Percentiles rank a stretch among this genome's conserved stretches.
Conservation (phyloP, 2,888 invertebrate species). For the Sicus ferrugineus region DNA sequence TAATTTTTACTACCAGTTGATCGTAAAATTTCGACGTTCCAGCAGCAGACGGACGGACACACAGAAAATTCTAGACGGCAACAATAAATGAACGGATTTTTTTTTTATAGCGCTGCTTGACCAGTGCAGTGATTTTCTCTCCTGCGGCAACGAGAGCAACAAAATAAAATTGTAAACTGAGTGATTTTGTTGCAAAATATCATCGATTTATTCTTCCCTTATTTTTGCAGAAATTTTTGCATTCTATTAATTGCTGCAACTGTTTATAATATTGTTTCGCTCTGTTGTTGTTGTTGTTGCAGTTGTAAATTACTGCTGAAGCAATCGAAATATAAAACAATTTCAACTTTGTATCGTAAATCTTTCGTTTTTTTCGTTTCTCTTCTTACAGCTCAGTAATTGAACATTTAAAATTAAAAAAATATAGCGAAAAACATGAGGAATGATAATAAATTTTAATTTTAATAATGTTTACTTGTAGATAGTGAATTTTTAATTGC, state of each 20-base stretch:
- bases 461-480: slow-evolving; percentile 10
- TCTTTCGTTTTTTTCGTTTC: background rate
- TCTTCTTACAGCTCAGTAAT: background rate
- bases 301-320: background rate
- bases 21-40: background rate
- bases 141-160: too few relatives aligned
- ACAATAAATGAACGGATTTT: too few relatives aligned
- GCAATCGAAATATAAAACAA: background rate
- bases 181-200: too few relatives aligned
- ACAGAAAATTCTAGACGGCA: too few relatives aligned
- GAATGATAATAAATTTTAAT: background rate
- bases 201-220: background rate
- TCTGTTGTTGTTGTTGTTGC: slow-evolving; percentile 6
- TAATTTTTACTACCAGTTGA: background rate
- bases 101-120: too few relatives aligned
- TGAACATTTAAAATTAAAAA: background rate
- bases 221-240: background rate
- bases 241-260: background rate
- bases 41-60: background rate
- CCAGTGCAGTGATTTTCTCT: too few relatives aligned
- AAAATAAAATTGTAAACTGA: too few relatives aligned
- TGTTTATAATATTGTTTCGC: background rate
- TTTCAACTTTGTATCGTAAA: background rate
- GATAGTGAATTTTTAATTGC: slow-evolving; percentile 31
- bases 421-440: background rate